phyloP scores from a whole-genome alignment of 2,113 vertebrate species.

The Grammomys surdaster region DNA sequence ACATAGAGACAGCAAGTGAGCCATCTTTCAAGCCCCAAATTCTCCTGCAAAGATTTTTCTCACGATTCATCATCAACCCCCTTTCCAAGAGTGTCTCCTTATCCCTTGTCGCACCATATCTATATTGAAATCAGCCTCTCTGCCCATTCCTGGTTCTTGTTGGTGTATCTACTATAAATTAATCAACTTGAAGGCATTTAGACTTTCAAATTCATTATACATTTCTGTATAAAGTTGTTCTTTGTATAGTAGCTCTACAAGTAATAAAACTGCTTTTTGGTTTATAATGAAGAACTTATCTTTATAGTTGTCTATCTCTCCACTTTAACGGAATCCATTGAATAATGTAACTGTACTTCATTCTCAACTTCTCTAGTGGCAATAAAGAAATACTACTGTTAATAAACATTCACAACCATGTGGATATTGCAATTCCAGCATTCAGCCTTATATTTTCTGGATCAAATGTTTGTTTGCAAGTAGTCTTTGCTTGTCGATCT shows the following conservation, averaged over 20 bases:
- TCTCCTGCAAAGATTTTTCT: conserved; percentile 39
- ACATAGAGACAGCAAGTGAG: neutral
- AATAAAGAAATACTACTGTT: neutral
- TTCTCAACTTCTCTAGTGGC: neutral
- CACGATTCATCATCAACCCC: conserved; percentile 45
- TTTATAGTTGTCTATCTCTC: neutral
- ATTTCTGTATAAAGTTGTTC: neutral
- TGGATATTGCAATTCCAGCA: neutral
- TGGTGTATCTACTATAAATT: neutral
- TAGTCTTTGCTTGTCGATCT: neutral
- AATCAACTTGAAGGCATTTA: conserved; percentile 38
- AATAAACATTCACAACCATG: neutral
- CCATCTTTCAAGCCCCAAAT: neutral
- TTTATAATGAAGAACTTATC: neutral
- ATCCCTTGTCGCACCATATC: neutral
- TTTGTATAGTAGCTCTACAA: neutral
- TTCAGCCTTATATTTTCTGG: neutral
- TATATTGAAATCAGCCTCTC: neutral
- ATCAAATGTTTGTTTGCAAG: neutral
- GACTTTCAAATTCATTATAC: neutral
- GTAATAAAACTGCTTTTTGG: neutral
- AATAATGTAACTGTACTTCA: neutral
- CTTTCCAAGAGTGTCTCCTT: neutral
- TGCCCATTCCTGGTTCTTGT: conserved; percentile 20
- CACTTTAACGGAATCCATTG: neutral